Evolutionary conservation across 2,888 invertebrate species (phyloP), one percentile per base, ranked within the genome.

Genomic region (Erannis defoliaria): DNA sequence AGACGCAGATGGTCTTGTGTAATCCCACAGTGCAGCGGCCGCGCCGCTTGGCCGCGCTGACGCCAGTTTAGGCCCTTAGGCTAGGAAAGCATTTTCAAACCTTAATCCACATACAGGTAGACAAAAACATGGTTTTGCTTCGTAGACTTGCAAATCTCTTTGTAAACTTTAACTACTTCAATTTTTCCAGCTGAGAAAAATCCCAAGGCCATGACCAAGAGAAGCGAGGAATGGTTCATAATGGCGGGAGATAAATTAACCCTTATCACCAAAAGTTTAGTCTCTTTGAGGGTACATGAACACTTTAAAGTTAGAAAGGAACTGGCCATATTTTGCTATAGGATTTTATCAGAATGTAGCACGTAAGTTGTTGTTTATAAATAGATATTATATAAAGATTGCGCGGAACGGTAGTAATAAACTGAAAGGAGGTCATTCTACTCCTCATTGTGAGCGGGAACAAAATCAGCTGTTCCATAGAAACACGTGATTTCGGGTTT

Each of bases 221-320:
- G 94, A 54, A 93, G 91, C 23, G 76, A 81, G 1, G 89, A 94
- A 53, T 96, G 96, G 96, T 94, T 94, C 70, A 72, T 78, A 50
- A 89, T 94, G 72, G 94, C 94, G 6, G 94, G 94, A 35, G 85
- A 89, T 37, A 95, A 95, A 74, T 80, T 96, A 46, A 82, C 89
- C 6, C 63, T 88, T 2, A 85, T 94, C 10, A 90, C 94, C 1
- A 80, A 79, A 31, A 89, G 94, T 53, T 83, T 96, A 12, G 81
- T 89, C 4, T 84, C 86, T 33, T 78, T 96, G 26, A 90, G 94
- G 0, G 90, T 93, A 1, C 95, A 96, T 80, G 89, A 94, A 1
- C 95, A 96, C 68, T 84, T 82, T 49, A 90, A 84, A 81, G 95
- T 97, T 59, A 89, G 96, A 49, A 82, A 82, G 51, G 95, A 95